Base-by-base conservation (phyloP, 30 jellyfish, hydroid and myxozoan species). In the Turritopsis rubra region DNA sequence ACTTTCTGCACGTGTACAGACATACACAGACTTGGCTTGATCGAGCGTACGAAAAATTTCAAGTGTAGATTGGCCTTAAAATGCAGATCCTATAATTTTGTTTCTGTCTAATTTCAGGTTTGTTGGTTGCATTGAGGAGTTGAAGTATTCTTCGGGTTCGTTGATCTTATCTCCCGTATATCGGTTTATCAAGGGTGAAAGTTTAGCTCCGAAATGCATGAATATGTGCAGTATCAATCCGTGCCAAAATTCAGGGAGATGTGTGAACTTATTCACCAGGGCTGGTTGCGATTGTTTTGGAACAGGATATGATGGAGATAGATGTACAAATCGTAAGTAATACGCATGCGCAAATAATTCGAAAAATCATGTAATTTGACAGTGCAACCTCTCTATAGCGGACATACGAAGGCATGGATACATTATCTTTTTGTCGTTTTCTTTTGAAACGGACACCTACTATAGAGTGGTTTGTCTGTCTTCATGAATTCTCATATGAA, bases 281-380 rank as follows among this genome's bases (percentile, higher is more conserved):
- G 88, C 88, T 8, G 88, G 85, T n/a, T 82, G 88, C 60, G 88
- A 82, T 71, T 82, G 88, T 28, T 82, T 82, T 82, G 88, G 88
- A 1, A 82, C 88, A 20, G 88, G 88, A 18, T 82, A 60, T 71
- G 71, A 21, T 54, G 88, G 88, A 65, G 88, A 66, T 21, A 71
- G 72, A 16, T 82, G 88, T 28, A 82, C 53, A 20, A 82, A 29
- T n/a, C 66, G 88, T 82, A 71, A 82, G 88, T 66, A 1, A 21
- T 24, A 23, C 24, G 3, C 30, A n/a, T n/a, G n/a, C n/a, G n/a
- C n/a, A n/a, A n/a, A n/a, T n/a, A n/a, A 41, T 41, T 41, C 60
- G 60, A 13, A 41, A 41, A 3, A 41, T 41, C 60, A 41, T 41
- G 13, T n/a, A n/a, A n/a, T n/a, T n/a, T n/a, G n/a, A n/a, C n/a